Base-by-base conservation (phyloP, 1,140 invertebrate genomes). In the Calycopis cecrops region DNA sequence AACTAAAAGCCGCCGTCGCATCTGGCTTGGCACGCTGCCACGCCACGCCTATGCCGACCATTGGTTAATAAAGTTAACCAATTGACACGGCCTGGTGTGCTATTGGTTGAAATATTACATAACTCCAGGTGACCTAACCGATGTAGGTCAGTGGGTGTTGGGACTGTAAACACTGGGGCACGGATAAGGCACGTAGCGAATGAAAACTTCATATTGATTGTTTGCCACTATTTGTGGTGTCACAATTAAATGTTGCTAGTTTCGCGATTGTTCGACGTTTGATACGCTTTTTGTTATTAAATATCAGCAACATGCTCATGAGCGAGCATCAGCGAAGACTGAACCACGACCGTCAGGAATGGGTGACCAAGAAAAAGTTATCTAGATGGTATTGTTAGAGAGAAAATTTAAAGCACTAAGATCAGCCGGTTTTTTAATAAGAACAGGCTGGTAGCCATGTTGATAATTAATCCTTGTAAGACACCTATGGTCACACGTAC, bases 21-120 rank as follows among this genome's bases (percentile, higher is more conserved):
- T 69, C 67, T 70, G 71, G 67, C 72, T 69, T 88, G 86, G 86
- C 86, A 85, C 56, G 44, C 37, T 83, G 84, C 86, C 86, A 86
- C 55, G 85, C 85, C 84, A 84, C 87, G 85, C 87, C 87, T 87
- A 85, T 72, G 72, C 73, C 69, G 65, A 73, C 73, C 73, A 88
- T 88, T 88, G 87, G 87, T 83, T 88, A 88, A 86, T 79, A 83
- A 76, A 69, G 68, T 74, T 82, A 83, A 79, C 87, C 87, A 88
- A 88, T 88, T 88, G 87, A 87, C 85, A 86, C 63, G 58, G 74
- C 62, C 66, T 66, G 55, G 69, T 71, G 56, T 76, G 71, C 69
- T 59, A 88, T 88, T 88, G 87, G 87, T 73, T 68, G 75, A 73
- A 66, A 70, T 64, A 63, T 76, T 71, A 64, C 55, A 69, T 77